These are phyloP conservation scores for Acrobasis repandana DNA, from an alignment of 2,888 invertebrate species.

Conservation along the genomic window DNA sequence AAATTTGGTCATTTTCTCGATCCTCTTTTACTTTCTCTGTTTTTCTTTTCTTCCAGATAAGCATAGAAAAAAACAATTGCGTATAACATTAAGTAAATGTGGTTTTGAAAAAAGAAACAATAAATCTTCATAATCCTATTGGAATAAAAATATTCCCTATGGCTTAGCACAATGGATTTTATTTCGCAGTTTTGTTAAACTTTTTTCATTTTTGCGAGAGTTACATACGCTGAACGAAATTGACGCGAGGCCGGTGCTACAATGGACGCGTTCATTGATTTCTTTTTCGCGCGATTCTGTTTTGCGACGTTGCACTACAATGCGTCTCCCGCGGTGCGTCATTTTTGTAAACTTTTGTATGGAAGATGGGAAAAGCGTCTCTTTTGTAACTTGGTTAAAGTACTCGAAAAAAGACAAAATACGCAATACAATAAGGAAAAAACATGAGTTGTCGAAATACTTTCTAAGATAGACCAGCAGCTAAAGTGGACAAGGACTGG, in stretches of 20 bases:
- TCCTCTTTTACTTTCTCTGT: too few species aligned
- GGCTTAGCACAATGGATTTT: constrained; percentile 52
- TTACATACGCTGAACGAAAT: constrained; percentile 46
- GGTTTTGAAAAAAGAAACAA: constrained; percentile 44
- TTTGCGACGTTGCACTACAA: constrained; percentile 14
- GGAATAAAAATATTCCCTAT: constrained; percentile 50
- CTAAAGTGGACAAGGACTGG: too few species aligned
- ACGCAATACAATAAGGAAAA: too few species aligned
- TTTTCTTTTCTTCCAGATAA: too few species aligned
- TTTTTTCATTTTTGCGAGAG: constrained; percentile 40
- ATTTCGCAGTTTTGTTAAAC: constrained; percentile 41
- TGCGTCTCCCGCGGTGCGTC: neutral
- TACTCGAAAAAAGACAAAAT: too few species aligned
- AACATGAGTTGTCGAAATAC: too few species aligned
- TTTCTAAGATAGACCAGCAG: too few species aligned
- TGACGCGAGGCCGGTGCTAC: constrained; percentile 40
- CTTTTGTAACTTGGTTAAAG: too few species aligned
- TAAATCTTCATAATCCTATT: constrained; percentile 49
- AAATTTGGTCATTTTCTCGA: too few species aligned
- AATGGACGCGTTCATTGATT: constrained; percentile 42
- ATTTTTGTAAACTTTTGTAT: constrained; percentile 1
- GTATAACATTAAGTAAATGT: too few species aligned
- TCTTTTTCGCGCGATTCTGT: constrained; percentile 28
- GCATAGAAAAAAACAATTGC: too few species aligned
- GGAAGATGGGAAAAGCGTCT: too few species aligned